Evolutionary conservation across 2,113 vertebrate species (phyloP).

Genomic region (Lagopus leucura): DNA sequence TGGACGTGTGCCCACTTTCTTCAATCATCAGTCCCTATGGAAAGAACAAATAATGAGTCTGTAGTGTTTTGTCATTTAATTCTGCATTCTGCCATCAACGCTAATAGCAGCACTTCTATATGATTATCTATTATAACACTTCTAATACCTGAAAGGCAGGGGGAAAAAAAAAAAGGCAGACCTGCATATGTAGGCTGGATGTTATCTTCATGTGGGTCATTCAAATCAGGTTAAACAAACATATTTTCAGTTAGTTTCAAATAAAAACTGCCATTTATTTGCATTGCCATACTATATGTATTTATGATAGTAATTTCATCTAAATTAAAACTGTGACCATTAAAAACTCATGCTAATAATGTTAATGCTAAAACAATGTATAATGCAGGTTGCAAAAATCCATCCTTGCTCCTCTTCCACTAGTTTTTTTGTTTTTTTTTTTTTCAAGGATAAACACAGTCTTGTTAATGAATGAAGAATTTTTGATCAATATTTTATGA

Average conservation of each 20-base stretch:
- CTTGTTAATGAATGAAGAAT: slow-evolving; percentile 13
- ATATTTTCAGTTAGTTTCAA: slow-evolving; percentile 53
- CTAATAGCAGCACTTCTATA: background rate
- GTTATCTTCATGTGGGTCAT: background rate
- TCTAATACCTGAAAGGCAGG: background rate
- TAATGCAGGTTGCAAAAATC: background rate
- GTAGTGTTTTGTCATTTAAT: background rate
- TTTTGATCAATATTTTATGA: slow-evolving; percentile 17
- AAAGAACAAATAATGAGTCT: background rate
- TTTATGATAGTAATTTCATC: slow-evolving; percentile 17
- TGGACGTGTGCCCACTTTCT: background rate
- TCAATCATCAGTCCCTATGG: background rate
- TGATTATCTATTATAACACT: slow-evolving; percentile 14
- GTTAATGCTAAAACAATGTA: background rate
- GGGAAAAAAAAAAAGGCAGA: background rate
- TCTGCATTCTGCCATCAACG: background rate
- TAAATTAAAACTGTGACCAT: background rate
- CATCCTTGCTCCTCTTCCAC: background rate
- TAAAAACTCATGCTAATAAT: background rate
- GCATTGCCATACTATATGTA: slow-evolving; percentile 34
- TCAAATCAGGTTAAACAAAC: slow-evolving; percentile 21
- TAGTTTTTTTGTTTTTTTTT: slow-evolving; percentile 4
- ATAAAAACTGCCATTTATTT: slow-evolving; percentile 51
- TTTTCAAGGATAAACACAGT: background rate
- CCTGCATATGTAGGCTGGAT: background rate